These are phyloP conservation scores for Tetropium fuscum DNA, from an alignment of 2,888 invertebrate species.

Conservation along the genomic window DNA sequence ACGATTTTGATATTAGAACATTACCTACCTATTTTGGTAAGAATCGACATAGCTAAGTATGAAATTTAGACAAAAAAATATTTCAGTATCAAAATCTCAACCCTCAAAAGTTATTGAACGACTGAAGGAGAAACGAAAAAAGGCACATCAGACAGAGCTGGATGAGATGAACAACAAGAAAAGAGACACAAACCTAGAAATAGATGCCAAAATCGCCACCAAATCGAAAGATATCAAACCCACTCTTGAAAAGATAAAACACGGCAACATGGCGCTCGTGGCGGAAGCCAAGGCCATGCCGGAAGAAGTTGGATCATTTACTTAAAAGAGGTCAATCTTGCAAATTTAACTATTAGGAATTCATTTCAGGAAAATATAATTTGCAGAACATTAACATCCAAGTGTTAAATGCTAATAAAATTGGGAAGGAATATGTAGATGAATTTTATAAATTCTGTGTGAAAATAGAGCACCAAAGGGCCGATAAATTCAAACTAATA, in stretches of 20 bases:
- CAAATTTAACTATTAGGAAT: conserved; percentile 27
- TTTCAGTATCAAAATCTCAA: conserved; percentile 33
- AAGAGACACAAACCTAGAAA: conserved; percentile 43
- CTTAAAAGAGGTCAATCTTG: too few relatives aligned
- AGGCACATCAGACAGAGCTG: conserved; percentile 42
- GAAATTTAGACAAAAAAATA: background rate
- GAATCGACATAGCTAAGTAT: background rate
- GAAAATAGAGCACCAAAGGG: conserved; percentile 49
- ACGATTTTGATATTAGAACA: conserved; percentile 42
- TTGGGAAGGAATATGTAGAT: conserved; percentile 38
- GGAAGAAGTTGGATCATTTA: conserved; percentile 26
- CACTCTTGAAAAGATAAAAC: conserved; percentile 31
- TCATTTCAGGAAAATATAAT: conserved; percentile 28
- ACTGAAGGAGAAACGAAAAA: conserved; percentile 41
- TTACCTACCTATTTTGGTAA: conserved; percentile 47
- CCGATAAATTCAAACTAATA: conserved; percentile 50
- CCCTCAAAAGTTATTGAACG: conserved; percentile 38
- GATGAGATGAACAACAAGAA: conserved; percentile 40
- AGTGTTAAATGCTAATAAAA: conserved; percentile 32
- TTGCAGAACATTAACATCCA: conserved; percentile 28
- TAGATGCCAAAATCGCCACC: conserved; percentile 46
- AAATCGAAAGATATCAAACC: conserved; percentile 39
- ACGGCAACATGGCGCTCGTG: conserved; percentile 35
- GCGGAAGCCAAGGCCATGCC: conserved; percentile 17
- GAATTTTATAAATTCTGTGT: conserved; percentile 44